Evolutionary conservation across 2,888 invertebrate genomes (phyloP).

Genomic region (Cataglyphis albicans): DNA sequence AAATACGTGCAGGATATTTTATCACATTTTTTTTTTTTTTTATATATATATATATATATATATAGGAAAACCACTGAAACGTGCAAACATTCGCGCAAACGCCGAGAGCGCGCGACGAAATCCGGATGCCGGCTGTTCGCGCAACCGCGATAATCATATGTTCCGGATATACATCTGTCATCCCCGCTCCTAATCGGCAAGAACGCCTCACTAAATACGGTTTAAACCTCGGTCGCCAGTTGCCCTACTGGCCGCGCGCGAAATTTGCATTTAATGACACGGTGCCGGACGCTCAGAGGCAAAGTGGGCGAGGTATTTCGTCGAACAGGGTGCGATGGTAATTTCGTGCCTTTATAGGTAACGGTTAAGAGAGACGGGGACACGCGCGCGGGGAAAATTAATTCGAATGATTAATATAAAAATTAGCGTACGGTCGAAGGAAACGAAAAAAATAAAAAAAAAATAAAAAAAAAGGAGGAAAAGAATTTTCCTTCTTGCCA

Average conservation of each 20-base stretch:
- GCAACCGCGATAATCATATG: conserved; percentile 23
- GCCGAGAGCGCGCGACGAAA: not conserved
- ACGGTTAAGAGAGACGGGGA: conserved; percentile 11
- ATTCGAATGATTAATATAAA: conserved; percentile 33
- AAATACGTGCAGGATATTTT: too few species aligned
- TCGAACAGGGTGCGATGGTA: conserved; percentile 49
- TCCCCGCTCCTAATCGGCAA: conserved; percentile 34
- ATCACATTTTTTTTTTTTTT: not conserved
- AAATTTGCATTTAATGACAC: conserved; percentile 53
- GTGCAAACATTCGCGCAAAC: too few species aligned
- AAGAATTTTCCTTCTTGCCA: not conserved
- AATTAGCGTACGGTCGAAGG: not conserved
- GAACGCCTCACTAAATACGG: conserved; percentile 45
- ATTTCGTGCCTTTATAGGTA: conserved; percentile 30
- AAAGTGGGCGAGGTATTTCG: conserved; percentile 30
- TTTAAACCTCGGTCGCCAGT: conserved; percentile 37
- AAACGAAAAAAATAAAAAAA: not conserved
- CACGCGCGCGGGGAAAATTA: conserved; percentile 18
- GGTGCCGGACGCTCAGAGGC: not conserved
- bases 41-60: too few species aligned
- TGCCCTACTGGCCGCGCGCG: conserved; percentile 14
- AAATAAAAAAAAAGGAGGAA: not conserved
- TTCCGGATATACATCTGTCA: conserved; percentile 36
- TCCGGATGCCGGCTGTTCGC: not conserved
- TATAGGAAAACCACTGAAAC: not conserved